A percentile compares a stretch with the other conserved stretches of the same genome.
Evolutionary conservation across 2,113 vertebrate species (phyloP).

Genomic region (Prunella fulvescens): DNA sequence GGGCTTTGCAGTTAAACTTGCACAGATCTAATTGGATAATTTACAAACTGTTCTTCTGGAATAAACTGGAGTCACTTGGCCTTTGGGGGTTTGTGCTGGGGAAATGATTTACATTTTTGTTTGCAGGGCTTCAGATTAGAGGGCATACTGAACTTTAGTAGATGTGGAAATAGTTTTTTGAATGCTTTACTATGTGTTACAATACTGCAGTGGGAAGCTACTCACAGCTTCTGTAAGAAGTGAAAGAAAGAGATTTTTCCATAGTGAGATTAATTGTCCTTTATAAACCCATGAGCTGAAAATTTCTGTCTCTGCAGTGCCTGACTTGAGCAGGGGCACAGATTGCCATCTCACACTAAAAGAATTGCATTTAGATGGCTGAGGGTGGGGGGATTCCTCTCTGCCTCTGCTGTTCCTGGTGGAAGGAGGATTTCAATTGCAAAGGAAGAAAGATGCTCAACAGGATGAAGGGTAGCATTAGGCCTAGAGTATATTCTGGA

Average conservation of each 20-base stretch:
- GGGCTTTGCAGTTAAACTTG: neutral
- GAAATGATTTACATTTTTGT: conserved; percentile 11
- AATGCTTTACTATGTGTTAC: neutral
- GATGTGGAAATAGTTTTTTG: neutral
- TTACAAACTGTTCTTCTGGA: conserved; percentile 29
- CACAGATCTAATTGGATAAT: neutral
- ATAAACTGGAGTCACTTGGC: neutral
- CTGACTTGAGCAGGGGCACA: neutral
- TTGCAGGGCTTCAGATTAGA: neutral
- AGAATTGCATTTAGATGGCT: neutral
- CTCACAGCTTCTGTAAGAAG: neutral
- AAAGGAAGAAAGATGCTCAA: neutral
- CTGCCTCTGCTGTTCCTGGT: neutral
- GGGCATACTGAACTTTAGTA: neutral
- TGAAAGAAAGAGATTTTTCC: neutral
- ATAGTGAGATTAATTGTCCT: neutral
- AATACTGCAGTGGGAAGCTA: neutral
- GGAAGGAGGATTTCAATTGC: neutral
- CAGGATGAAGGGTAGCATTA: neutral
- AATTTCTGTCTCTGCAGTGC: neutral
- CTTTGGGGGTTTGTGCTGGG: neutral
- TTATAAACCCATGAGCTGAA: neutral
- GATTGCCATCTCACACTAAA: neutral
- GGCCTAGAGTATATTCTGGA: neutral
- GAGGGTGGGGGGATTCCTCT: neutral